Evolutionary conservation across 2,888 invertebrate species (phyloP), one percentile per base, ranked within the genome.

Genomic region (Cataglyphis albicans): DNA sequence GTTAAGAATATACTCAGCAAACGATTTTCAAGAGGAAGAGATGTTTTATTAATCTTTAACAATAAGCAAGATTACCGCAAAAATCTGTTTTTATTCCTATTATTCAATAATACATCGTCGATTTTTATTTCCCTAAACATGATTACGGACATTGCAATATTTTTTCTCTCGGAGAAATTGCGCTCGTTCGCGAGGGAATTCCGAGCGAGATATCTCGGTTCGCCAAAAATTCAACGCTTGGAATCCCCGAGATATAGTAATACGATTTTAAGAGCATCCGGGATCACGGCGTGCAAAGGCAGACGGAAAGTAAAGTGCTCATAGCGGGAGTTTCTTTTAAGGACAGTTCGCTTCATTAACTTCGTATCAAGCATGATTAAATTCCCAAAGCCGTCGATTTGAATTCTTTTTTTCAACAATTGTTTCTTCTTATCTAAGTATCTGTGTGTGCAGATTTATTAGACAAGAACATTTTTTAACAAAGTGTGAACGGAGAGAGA

Each of bases 311-410:
- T 65, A 55, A 65, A 76, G 38, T 44, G 76, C 57, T 65, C n/a
- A n/a, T 35, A 52, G 63, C 9, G 38, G 44, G 55, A 55, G 41
- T 75, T 61, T 55, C 35, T 38, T 57, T 59, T 21, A 76, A 64
- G 61, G 44, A 44, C n/a, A 55, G 41, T 38, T 44, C 67, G 64
- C 74, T 80, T 74, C 64, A 67, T 52, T 72, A 61, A 55, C 59
- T 76, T 82, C 10, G 65, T 81, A 81, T 87, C 83, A 81, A 64
- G 15, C 12, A 35, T 25, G 44, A 78, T 78, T 68, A 78, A 18
- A 68, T 57, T 68, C 44, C 44, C 59, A 44, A 67, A 57, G 18
- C 7, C 10, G 38, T 3, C 57, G 41, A 59, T 44, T 44, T 0
- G 6, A 21, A 35, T n/a, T 59, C 15, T 41, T 52, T 65, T 12